phyloP scores from a whole-genome alignment of 2,888 invertebrate genomes.

The Tricholauxania praeusta region DNA sequence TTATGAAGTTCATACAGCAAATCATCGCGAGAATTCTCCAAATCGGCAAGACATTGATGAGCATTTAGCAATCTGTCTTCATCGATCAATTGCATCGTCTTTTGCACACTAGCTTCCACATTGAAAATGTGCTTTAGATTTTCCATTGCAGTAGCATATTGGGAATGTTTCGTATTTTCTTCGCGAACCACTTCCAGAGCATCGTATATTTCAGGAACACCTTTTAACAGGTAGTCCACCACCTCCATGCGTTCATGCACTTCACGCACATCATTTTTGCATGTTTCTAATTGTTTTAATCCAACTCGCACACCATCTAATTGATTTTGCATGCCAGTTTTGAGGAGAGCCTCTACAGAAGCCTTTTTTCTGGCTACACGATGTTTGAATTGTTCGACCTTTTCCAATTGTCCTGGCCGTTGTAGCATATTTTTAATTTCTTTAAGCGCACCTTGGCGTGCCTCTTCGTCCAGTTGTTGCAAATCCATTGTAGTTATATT shows the following conservation, averaged over 20 bases:
- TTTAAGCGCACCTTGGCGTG: conserved; percentile 81
- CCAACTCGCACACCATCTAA: conserved; percentile 96
- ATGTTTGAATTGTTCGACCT: conserved; percentile 71
- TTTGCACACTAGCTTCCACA: conserved; percentile 95
- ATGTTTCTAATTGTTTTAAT: conserved; percentile 87
- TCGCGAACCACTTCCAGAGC: conserved; percentile 88
- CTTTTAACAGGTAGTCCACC: conserved; percentile 79
- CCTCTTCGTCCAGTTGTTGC: conserved; percentile 82
- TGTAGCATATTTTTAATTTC: conserved; percentile 94
- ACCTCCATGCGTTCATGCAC: conserved; percentile 79
- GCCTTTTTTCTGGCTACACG: conserved; percentile 66
- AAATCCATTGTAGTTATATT: conserved; percentile 64
- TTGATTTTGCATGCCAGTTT: conserved; percentile 99
- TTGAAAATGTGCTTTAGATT: conserved; percentile 98
- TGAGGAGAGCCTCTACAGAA: conserved; percentile 72
- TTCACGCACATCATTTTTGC: conserved; percentile 86
- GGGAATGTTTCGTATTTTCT: conserved; percentile 95
- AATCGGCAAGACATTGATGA: conserved; percentile 92
- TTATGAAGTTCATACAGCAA: conserved; percentile 94
- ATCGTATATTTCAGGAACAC: conserved; percentile 83
- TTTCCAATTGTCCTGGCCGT: conserved; percentile 95
- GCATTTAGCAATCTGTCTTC: conserved; percentile 96
- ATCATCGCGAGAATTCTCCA: conserved; percentile 97
- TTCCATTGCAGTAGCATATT: conserved; percentile 97
- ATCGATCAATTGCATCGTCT: conserved; percentile 92